Base-by-base conservation (phyloP, 2,888 invertebrate species). In the Catocala fraxini region DNA sequence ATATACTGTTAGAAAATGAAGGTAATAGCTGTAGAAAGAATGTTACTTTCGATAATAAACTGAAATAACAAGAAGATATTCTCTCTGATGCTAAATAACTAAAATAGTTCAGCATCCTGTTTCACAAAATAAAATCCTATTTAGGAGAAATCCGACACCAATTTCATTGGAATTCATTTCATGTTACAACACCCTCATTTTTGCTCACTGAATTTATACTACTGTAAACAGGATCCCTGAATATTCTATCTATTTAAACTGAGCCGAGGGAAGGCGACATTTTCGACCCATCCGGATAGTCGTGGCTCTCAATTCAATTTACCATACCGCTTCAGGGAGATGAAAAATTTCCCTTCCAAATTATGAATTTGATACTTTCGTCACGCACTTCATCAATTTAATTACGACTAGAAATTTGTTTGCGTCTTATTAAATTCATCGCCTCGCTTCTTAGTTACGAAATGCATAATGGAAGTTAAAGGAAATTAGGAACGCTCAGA, bases 311-410 rank as follows among this genome's bases (percentile, higher is more conserved):
- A 86, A 91, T 91, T 91, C 88, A 92, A 92, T 93, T 92, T 90
- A 70, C 75, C 73, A 75, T 78, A 84, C 79, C 88, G 87, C 87
- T 88, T 70, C 81, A 71, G 88, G 88, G 83, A 76, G 84, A 88
- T 87, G 89, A 90, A 92, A 92, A 91, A 88, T 89, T 88, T 90
- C 89, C 86, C 87, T 90, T 86, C 84, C 79, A 88, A 90, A 90
- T 92, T 89, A 89, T 86, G 84, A 91, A 85, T 87, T 85, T 87
- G 87, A 89, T 87, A 89, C 86, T 83, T 82, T 79, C 84, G 88
- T 89, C 90, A 89, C 89, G 88, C 84, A 83, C 85, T 86, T 82
- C 84, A 86, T 90, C 87, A 89, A 90, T 88, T 91, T 88, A 87
- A 92, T 91, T 89, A 88, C 81, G 73, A 71, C 65, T 35, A 71